Conservation (phyloP, 2,797 vertebrate species). For the Alectoris magna region DNA sequence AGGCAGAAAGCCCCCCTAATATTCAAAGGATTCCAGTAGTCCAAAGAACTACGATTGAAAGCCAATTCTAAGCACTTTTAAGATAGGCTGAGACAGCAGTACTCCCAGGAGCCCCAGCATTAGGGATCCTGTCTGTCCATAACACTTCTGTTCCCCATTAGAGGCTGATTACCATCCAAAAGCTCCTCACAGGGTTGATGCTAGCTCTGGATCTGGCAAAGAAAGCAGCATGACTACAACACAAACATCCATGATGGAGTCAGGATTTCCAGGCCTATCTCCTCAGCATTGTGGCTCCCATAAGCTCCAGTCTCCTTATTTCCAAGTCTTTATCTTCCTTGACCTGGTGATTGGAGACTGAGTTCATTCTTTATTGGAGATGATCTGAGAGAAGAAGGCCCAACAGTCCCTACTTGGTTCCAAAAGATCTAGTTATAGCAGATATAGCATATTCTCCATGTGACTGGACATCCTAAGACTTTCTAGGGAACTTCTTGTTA, state of each 20-base stretch:
- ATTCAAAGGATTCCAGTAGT: background rate
- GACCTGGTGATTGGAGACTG: background rate
- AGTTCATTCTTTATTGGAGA: background rate
- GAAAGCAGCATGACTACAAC: accelerated
- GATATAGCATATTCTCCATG: constrained; percentile 32
- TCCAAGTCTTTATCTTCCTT: background rate
- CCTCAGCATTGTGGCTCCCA: accelerated
- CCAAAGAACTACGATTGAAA: accelerated
- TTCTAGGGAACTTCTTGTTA: constrained; percentile 62
- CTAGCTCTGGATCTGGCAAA: background rate
- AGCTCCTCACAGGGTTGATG: accelerated
- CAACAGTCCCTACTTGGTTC: background rate
- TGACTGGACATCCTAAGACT: constrained; percentile 39
- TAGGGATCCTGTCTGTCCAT: background rate
- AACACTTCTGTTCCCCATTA: accelerated
- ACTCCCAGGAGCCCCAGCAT: background rate
- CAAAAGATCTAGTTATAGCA: constrained; percentile 29
- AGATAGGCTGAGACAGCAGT: accelerated
- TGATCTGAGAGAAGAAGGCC: background rate
- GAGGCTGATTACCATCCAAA: accelerated
- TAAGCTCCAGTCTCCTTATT: background rate
- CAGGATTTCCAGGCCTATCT: background rate
- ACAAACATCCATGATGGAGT: accelerated
- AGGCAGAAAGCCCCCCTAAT: background rate
- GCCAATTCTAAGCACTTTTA: background rate